phyloP scores from a whole-genome alignment of 1,140 invertebrate species.

The Cryptotermes secundus region DNA sequence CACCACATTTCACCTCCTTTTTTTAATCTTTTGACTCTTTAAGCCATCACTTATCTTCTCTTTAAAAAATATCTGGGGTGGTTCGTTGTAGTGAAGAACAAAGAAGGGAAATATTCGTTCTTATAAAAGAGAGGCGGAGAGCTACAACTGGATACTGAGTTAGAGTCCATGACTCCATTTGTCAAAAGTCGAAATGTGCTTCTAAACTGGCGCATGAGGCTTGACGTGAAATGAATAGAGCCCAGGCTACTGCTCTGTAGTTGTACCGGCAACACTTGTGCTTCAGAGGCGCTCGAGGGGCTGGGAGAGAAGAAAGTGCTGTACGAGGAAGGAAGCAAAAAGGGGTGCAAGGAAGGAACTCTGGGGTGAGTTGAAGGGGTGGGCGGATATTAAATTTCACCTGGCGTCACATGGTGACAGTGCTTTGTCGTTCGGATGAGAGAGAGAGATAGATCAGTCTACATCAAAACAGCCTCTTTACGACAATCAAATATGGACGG shows the following conservation, averaged over 20 bases:
- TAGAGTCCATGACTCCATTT: conserved; percentile 29
- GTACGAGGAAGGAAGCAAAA: conserved; percentile 36
- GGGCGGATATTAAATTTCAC: conserved; percentile 30
- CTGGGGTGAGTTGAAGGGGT: conserved; percentile 37
- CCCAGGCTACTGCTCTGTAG: neutral
- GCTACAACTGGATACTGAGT: neutral
- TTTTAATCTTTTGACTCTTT: neutral
- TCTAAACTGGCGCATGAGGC: conserved; percentile 18
- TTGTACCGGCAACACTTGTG: neutral
- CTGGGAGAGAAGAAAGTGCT: neutral
- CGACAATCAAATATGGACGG: too few species aligned
- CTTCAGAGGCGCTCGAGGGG: neutral
- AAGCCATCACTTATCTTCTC: neutral
- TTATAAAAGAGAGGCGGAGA: conserved; percentile 15
- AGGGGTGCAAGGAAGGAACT: conserved; percentile 40
- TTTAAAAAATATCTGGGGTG: neutral
- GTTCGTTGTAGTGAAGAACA: neutral
- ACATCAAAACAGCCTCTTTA: too few species aligned
- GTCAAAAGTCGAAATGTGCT: conserved; percentile 36
- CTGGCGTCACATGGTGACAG: conserved; percentile 22
- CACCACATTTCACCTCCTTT: neutral
- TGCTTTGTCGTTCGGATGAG: conserved; percentile 2
- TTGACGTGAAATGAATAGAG: conserved; percentile 27
- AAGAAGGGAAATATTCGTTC: neutral
- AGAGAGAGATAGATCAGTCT: neutral